Percentiles rank a stretch among this genome's conserved stretches.
These are phyloP conservation scores for Enteromius trimaculatus DNA, from an alignment of 2,797 vertebrate genomes.

Conservation along the genomic window DNA sequence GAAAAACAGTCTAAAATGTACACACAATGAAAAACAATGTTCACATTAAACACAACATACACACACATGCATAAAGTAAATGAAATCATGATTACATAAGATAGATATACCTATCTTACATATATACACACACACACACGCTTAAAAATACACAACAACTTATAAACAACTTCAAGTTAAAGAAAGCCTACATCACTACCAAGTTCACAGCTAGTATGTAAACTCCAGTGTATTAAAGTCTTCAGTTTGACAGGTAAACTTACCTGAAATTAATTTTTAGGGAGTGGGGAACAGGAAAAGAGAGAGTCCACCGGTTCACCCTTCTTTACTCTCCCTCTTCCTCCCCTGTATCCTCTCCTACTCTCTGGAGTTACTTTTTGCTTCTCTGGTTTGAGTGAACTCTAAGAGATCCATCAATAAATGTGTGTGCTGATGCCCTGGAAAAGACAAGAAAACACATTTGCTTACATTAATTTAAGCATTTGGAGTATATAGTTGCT, in stretches of 20 bases:
- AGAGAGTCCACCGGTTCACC: constrained; percentile 41
- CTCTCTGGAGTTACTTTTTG: constrained; percentile 27
- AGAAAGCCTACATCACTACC: background rate
- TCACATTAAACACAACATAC: background rate
- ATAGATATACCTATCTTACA: background rate
- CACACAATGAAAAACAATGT: background rate
- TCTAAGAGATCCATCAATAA: constrained; percentile 43
- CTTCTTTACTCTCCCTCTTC: constrained; percentile 22
- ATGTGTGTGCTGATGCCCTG: constrained; percentile 48
- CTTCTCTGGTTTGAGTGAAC: constrained; percentile 34
- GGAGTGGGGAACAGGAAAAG: constrained; percentile 19
- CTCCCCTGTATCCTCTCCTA: constrained; percentile 25
- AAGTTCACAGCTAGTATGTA: background rate
- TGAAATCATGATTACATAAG: background rate
- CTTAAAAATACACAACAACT: background rate
- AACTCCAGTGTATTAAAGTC: background rate
- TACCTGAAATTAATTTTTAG: constrained; percentile 23
- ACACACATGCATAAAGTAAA: background rate
- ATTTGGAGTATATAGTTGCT: background rate
- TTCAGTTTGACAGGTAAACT: background rate
- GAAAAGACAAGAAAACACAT: constrained; percentile 14
- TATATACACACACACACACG: background rate
- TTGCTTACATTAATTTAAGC: background rate
- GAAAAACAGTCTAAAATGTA: background rate
- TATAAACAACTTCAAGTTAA: background rate